Percentiles rank a stretch among this genome's conserved stretches.
phyloP scores from a whole-genome alignment of 2,797 vertebrate species.

The Chlorospingus flavigularis region DNA sequence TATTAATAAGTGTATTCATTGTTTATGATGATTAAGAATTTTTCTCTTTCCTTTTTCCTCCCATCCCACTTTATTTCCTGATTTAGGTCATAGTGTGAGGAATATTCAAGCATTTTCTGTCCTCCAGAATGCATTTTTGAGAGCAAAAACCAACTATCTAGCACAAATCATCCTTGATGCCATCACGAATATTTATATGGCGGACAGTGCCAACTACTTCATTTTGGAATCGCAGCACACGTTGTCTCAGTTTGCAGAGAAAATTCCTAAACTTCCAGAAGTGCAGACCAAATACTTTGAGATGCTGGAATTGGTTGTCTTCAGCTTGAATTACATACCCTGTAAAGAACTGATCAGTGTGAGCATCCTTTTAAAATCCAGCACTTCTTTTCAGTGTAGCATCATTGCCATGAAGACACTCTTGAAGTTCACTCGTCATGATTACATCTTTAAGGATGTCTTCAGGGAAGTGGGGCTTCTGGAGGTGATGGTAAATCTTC shows the following conservation, averaged over 20 bases:
- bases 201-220: constrained; percentile 95
- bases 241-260: constrained; percentile 93
- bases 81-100: constrained; percentile 89
- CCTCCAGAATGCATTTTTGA: constrained; percentile 94
- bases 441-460: constrained; percentile 95
- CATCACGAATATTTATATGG: constrained; percentile 91
- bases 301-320: constrained; percentile 94
- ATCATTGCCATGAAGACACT: constrained; percentile 89
- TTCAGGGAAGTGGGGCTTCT: constrained; percentile 96
- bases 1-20: neutral
- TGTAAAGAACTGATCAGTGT: constrained; percentile 98
- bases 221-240: constrained; percentile 96
- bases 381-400: constrained; percentile 90
- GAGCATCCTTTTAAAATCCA: constrained; percentile 94
- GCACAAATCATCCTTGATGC: constrained; percentile 92
- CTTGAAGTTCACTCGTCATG: constrained; percentile 90
- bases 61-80: constrained; percentile 23
- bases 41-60: constrained; percentile 4
- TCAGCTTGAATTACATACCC: constrained; percentile 96
- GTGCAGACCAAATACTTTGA: constrained; percentile 95
- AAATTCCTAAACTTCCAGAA: constrained; percentile 89
- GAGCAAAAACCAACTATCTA: constrained; percentile 90
- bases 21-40: neutral
- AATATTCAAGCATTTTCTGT: constrained; percentile 96
- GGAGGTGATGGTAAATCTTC: constrained; percentile 95